Evolutionary conservation across 2,888 invertebrate species (phyloP).

Genomic region (Tetramorium bicarinatum): DNA sequence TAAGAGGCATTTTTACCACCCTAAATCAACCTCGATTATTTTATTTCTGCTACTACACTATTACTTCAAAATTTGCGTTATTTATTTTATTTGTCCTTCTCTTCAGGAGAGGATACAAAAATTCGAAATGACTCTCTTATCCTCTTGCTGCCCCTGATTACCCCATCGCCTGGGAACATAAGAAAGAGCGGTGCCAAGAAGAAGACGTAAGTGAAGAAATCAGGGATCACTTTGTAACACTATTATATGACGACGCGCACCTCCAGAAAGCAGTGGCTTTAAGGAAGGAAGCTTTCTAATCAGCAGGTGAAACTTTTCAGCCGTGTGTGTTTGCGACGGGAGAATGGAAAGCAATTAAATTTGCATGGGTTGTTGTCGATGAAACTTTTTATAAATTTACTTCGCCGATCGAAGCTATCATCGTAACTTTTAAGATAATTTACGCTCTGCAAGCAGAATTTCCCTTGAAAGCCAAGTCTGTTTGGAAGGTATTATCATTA

Average conservation of each 20-base stretch:
- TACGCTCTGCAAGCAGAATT: background rate
- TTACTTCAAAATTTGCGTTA: too few species aligned
- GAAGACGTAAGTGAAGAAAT: background rate
- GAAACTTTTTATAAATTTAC: background rate
- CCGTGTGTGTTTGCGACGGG: background rate
- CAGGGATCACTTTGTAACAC: background rate
- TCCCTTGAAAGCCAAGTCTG: background rate
- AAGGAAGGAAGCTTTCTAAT: background rate
- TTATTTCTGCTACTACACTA: too few species aligned
- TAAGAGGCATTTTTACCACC: too few species aligned
- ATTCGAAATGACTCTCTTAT: too few species aligned
- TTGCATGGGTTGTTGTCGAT: background rate
- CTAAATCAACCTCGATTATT: too few species aligned
- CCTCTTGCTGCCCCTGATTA: too few species aligned
- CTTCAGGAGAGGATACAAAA: too few species aligned
- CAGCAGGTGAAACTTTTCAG: background rate
- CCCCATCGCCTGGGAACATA: too few species aligned
- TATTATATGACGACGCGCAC: background rate
- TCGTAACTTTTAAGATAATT: background rate
- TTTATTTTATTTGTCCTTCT: too few species aligned
- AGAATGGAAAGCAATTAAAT: background rate
- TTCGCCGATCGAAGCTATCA: background rate
- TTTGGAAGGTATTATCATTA: background rate
- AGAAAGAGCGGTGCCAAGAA: too few species aligned
- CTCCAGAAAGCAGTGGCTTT: background rate